Base-by-base conservation (phyloP, 1,140 invertebrate species). In the Listronotus oregonensis region DNA sequence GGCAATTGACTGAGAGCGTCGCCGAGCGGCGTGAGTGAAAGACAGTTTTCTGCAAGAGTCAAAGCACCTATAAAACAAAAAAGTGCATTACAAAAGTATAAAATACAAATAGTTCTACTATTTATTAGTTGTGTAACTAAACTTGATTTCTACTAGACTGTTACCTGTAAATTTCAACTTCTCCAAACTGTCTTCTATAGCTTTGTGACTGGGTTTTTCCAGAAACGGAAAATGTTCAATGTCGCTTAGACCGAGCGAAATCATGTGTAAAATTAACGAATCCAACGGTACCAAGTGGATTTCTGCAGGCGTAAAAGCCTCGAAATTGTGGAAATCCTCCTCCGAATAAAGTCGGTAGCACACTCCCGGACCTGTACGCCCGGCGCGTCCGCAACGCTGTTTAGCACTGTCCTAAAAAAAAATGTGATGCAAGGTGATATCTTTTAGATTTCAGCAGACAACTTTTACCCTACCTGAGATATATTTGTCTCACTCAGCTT, bases 141-240 rank as follows among this genome's bases (percentile, higher is more conserved):
- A n/a, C n/a, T n/a, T n/a, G n/a, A n/a, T n/a, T n/a, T n/a, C n/a
- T n/a, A n/a, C n/a, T n/a, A n/a, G n/a, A 27, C 21, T 27, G 9
- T 55, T 43, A 64, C 63, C 90, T 86, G 95, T 90, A 78, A 96
- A 91, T 82, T 96, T 96, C 10, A 99, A 80, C 49, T 89, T 89
- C 42, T 89, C 77, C 57, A 99, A 83, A 0, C 95, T 89, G 76
- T 92, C 91, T 79, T 98, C 96, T 54, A 99, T 86, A 47, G 85
- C 90, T 42, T 93, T 87, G 18, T 84, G 75, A 12, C 87, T 83
- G 12, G 97, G 97, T 21, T 92, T 84, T 81, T 99, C 97, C 42
- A 99, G 87, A 77, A 98, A 99, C 2, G 96, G 96, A 83, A 99
- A 99, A 73, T 91, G 88, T 39, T 93, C 82, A 9, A 92, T 90